These are phyloP conservation scores for Zingel zingel DNA, from an alignment of 2,113 vertebrate genomes.

Conservation along the genomic window DNA sequence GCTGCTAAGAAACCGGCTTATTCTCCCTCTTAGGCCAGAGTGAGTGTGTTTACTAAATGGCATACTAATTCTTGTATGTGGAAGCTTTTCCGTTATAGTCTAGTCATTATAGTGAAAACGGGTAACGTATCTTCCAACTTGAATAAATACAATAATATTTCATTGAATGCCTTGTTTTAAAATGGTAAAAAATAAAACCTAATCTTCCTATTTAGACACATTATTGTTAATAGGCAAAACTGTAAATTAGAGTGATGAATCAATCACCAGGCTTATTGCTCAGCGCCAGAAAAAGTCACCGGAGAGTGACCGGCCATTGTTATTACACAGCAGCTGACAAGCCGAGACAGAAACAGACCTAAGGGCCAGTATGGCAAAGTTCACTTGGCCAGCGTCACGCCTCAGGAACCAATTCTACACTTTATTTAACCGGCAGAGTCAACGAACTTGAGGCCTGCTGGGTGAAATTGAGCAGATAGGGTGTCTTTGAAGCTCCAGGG, in stretches of 20 bases:
- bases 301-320: conserved; percentile 31
- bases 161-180: neutral
- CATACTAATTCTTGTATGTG: neutral
- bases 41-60: too few species aligned
- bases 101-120: neutral
- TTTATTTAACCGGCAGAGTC: conserved; percentile 63
- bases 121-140: neutral
- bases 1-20: neutral
- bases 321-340: conserved; percentile 52
- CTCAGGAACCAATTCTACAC: conserved; percentile 59
- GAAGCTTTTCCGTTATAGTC: neutral
- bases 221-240: neutral
- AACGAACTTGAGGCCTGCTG: conserved; percentile 37
- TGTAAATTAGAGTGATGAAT: neutral
- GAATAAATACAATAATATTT: neutral
- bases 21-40: neutral
- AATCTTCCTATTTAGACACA: neutral
- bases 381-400: conserved; percentile 53
- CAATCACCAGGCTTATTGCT: neutral
- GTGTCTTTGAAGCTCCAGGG: conserved; percentile 44
- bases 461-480: conserved; percentile 64
- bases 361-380: conserved; percentile 26
- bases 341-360: conserved; percentile 44
- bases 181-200: neutral
- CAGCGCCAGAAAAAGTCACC: conserved; percentile 35